Conservation (phyloP, 2,113 vertebrate genomes). For the Gopherus flavomarginatus region DNA sequence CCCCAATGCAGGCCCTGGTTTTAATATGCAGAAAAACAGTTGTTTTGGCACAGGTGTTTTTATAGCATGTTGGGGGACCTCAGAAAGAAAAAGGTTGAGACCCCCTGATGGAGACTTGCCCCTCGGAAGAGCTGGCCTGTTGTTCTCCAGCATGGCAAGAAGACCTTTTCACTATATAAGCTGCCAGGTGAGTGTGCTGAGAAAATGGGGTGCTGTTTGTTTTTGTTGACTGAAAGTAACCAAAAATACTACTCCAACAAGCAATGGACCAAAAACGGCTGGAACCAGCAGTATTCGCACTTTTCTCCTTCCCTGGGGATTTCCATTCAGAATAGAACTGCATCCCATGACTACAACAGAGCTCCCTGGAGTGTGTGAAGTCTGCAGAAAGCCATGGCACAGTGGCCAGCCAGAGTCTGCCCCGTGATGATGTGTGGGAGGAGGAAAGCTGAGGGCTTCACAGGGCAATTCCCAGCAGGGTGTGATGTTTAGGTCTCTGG, state of each 20-base stretch:
- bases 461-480: not conserved
- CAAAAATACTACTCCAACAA: not conserved
- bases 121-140: fast-evolving
- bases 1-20: no score
- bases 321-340: not conserved
- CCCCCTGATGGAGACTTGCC: not conserved
- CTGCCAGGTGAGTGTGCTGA: not conserved
- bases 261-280: not conserved
- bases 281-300: not conserved
- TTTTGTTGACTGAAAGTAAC: not conserved
- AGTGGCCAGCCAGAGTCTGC: not conserved
- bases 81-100: no score
- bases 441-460: not conserved
- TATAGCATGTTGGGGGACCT: no score
- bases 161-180: not conserved
- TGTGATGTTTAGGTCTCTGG: not conserved
- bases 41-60: no score
- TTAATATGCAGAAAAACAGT: no score
- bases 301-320: not conserved
- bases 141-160: not conserved
- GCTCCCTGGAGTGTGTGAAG: not conserved
- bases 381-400: not conserved
- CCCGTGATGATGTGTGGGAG: not conserved
- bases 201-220: not conserved
- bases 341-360: not conserved